Evolutionary conservation across 2,888 invertebrate species (phyloP), one percentile per base, ranked within the genome.

Genomic region (Acrobasis repandana): DNA sequence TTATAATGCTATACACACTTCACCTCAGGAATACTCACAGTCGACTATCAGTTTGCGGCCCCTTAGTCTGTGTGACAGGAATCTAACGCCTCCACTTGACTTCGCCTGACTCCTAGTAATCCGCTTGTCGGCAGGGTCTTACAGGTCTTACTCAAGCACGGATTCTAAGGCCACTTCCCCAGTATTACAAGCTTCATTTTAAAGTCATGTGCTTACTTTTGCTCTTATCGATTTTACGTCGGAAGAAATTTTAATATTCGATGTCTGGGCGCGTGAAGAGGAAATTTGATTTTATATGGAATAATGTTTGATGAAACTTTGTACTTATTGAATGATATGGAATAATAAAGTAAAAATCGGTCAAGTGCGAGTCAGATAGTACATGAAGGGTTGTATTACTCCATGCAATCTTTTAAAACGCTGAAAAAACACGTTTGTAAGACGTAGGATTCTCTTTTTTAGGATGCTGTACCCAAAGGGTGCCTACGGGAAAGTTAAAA

Each of bases 21-120:
- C 43, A 43, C 10, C 43, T 43, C 43, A 43, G 14, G 28, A 4
- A 28, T 5, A n/a, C 11, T 11, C 10, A 43, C 43, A 43, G 14
- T n/a, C n/a, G 14, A 43, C 28, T 11, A 28, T 11, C 28, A 28
- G 50, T 11, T 20, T 50, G 50, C 28, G 28, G 50, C 33, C 2
- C 11, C 2, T 11, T 38, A 38, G 43, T 43, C 14, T n/a, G 72
- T 70, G 68, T 74, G 68, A 69, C 66, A 68, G 66, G 67, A 71
- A 67, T 62, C 64, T 69, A 66, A 67, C 70, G 69, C 68, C 69
- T 70, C 66, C 65, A 63, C 64, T 66, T 66, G 70, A 66, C 58
- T 58, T 38, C 71, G 75, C 75, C 79, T 80, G 77, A 69, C 71
- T 68, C 67, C 67, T 63, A 61, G 76, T 82, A 80, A 85, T 84